A percentile compares a stretch with the other conserved stretches of the same genome.
Conservation (phyloP, 2,113 vertebrate species). For the Anas platyrhynchos region DNA sequence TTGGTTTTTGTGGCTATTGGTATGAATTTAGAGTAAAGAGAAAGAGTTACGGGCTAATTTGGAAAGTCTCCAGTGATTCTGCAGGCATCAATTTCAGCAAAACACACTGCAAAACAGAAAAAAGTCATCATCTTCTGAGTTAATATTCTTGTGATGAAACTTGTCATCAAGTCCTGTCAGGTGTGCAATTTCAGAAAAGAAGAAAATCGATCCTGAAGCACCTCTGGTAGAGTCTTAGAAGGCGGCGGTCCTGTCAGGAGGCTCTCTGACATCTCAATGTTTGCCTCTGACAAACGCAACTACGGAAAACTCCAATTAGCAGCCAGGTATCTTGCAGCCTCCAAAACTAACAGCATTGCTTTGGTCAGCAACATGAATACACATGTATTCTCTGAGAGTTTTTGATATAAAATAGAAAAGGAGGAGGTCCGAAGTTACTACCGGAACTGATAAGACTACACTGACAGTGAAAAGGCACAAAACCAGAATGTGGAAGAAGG, state of each 20-base stretch:
- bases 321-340: not conserved
- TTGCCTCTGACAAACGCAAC: slow-evolving; percentile 31
- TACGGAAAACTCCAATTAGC: slow-evolving; percentile 15
- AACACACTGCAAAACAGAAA: not conserved
- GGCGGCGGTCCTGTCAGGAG: not conserved
- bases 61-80: slow-evolving; percentile 34
- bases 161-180: slow-evolving; percentile 60
- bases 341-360: not conserved
- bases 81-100: slow-evolving; percentile 31
- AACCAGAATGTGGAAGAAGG: not conserved
- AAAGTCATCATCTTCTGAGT: slow-evolving; percentile 5
- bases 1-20: slow-evolving; percentile 23
- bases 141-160: slow-evolving; percentile 69
- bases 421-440: not conserved
- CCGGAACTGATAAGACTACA: not conserved
- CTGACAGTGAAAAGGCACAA: not conserved
- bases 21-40: slow-evolving; percentile 48
- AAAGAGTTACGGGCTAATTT: slow-evolving; percentile 60
- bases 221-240: slow-evolving; percentile 50
- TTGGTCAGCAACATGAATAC: not conserved
- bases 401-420: not conserved
- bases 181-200: slow-evolving; percentile 60
- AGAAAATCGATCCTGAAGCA: slow-evolving; percentile 62
- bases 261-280: slow-evolving; percentile 9
- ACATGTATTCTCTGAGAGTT: not conserved